Base-by-base conservation (phyloP, 2,113 vertebrate species). In the Camelus bactrianus region DNA sequence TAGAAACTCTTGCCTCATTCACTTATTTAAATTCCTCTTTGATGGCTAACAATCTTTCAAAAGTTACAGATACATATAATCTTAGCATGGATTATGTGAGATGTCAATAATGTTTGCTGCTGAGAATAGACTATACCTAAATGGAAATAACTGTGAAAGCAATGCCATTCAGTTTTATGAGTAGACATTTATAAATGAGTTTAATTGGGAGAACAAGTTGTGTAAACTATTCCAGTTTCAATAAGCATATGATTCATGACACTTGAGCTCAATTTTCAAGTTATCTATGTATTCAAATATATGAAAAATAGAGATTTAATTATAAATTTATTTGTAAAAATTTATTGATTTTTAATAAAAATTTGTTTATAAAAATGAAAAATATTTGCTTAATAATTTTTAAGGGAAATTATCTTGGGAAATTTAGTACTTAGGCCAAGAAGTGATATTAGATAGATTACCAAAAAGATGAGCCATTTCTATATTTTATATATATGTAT, bases 351-450 rank as follows among this genome's bases (percentile, higher is more conserved):
- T 89, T 60, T 50, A 52, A 48, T 75, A 38, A 69, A 35, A 64
- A 50, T 75, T 72, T 48, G 60, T 60, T 92, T 64, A 62, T 73
- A 88, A 72, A 83, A 69, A 26, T 35, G 83, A 19, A 89, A 96
- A 89, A 75, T 76, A 28, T 65, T 70, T 90, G 2, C 5, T 58
- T 81, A 77, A 75, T 60, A 64, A 67, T 42, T 48, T 65, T 91
- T 65, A 86, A 85, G 42, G n/a, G 2, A 82, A 92, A 69, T 90
- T 20, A 90, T 67, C 32, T 91, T 56, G 54, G 24, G 19, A 94
- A 87, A 13, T 42, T 92, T 56, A 69, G 26, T 64, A 90, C 24
- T 92, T 83, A 73, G 62, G 15, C 32, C 52, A 76, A 54, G 83
- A 69, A 48, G 4, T 77, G 5, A 73, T 32, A 82, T 70, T 86